Conservation (phyloP, 1,140 invertebrate genomes). For the Drosophila biarmipes region DNA sequence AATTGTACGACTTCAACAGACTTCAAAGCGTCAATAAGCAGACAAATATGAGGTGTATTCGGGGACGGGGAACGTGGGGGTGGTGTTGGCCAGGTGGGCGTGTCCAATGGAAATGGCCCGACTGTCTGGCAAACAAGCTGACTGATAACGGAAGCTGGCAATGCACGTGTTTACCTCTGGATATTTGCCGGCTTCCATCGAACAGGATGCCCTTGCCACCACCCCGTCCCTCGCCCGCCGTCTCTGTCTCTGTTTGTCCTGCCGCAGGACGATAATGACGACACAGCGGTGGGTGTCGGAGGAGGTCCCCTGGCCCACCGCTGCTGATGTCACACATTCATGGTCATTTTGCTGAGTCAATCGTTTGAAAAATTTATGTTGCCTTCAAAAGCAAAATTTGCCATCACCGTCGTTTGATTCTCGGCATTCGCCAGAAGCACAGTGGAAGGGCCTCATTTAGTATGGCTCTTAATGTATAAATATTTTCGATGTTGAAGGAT, state of each 20-base stretch:
- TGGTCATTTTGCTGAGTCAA: constrained; percentile 82
- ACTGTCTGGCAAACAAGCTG: constrained; percentile 75
- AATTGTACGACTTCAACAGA: constrained; percentile 76
- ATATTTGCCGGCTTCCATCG: constrained; percentile 58
- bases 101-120: constrained; percentile 43
- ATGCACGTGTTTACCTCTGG: constrained; percentile 79
- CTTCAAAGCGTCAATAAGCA: constrained; percentile 80
- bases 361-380: constrained; percentile 82
- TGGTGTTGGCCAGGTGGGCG: constrained; percentile 36
- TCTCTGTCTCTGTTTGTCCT: constrained; percentile 26
- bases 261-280: constrained; percentile 36
- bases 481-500: no score
- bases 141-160: constrained; percentile 80
- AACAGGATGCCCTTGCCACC: constrained; percentile 18
- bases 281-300: constrained; percentile 13
- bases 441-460: background rate
- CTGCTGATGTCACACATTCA: constrained; percentile 81
- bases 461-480: no score
- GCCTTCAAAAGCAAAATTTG: constrained; percentile 81
- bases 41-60: constrained; percentile 57
- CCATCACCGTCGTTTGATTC: constrained; percentile 56
- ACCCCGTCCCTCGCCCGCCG: background rate
- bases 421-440: constrained; percentile 23
- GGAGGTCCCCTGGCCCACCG: constrained; percentile 30
- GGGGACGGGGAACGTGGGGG: background rate